Evolutionary conservation across 2,797 vertebrate genomes (phyloP).

Genomic region (Takifugu ocellatus): DNA sequence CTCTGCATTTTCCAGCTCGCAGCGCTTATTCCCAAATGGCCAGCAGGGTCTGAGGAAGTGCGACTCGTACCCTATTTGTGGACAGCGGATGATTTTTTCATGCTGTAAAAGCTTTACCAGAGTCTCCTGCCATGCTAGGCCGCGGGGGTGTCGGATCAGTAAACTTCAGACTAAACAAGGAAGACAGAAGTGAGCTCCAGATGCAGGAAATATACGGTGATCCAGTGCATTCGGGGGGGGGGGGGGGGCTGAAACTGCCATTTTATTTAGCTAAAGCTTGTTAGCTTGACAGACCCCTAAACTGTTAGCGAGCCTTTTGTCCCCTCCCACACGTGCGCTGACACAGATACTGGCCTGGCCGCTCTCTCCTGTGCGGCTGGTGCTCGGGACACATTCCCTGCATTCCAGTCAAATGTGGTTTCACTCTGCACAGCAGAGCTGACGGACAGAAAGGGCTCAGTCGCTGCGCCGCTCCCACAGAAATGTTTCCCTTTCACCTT

Average conservation of each 20-base stretch:
- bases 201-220: background rate
- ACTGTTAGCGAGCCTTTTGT: background rate
- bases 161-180: slow-evolving; percentile 29
- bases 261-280: too few relatives aligned
- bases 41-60: slow-evolving; percentile 53
- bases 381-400: slow-evolving; percentile 50
- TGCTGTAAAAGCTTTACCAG: slow-evolving; percentile 65
- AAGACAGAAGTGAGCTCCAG: slow-evolving; percentile 14
- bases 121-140: slow-evolving; percentile 37
- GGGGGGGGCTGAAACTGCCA: too few relatives aligned
- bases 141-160: slow-evolving; percentile 27
- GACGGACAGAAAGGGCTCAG: slow-evolving; percentile 22
- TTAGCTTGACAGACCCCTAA: too few relatives aligned
- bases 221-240: too few relatives aligned
- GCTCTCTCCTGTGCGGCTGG: slow-evolving; percentile 24
- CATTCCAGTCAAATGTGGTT: slow-evolving; percentile 62
- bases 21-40: slow-evolving; percentile 55
- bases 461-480: slow-evolving; percentile 13
- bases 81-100: slow-evolving; percentile 67
- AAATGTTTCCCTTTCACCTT: slow-evolving; percentile 2
- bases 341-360: slow-evolving; percentile 4
- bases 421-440: slow-evolving; percentile 8
- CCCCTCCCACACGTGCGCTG: background rate
- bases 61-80: slow-evolving; percentile 52
- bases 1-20: slow-evolving; percentile 40